phyloP scores from a whole-genome alignment of 2,113 vertebrate genomes.

The Centropus unirufus region DNA sequence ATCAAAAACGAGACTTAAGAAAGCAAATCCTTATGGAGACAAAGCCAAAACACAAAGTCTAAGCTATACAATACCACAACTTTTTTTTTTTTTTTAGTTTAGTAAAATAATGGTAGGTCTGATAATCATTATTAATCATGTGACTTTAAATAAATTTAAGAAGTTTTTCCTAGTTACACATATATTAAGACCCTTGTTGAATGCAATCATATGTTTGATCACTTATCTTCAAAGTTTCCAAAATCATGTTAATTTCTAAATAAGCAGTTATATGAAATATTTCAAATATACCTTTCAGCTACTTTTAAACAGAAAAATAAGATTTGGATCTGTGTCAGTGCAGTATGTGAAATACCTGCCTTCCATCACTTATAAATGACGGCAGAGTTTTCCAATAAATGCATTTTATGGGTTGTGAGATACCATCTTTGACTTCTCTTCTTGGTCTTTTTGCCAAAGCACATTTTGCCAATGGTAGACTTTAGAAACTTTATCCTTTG shows the following conservation, averaged over 20 bases:
- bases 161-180: not conserved
- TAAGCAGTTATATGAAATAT: not conserved
- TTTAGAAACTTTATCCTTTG: not conserved
- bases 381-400: not conserved
- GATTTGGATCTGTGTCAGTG: not conserved
- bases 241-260: not conserved
- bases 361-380: not conserved
- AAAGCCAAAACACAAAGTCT: not conserved
- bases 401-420: not conserved
- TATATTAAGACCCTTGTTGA: not conserved
- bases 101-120: not conserved
- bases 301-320: not conserved
- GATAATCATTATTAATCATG: not conserved
- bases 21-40: not conserved
- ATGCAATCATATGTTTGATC: not conserved
- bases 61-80: not conserved
- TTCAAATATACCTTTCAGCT: not conserved
- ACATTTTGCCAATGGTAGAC: not conserved
- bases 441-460: not conserved
- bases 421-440: not conserved
- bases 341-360: not conserved
- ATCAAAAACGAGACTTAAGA: not conserved
- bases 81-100: not conserved
- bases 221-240: not conserved
- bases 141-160: not conserved